Base-by-base conservation (phyloP, 2,797 vertebrate genomes). In the Nannoperca obscura region DNA sequence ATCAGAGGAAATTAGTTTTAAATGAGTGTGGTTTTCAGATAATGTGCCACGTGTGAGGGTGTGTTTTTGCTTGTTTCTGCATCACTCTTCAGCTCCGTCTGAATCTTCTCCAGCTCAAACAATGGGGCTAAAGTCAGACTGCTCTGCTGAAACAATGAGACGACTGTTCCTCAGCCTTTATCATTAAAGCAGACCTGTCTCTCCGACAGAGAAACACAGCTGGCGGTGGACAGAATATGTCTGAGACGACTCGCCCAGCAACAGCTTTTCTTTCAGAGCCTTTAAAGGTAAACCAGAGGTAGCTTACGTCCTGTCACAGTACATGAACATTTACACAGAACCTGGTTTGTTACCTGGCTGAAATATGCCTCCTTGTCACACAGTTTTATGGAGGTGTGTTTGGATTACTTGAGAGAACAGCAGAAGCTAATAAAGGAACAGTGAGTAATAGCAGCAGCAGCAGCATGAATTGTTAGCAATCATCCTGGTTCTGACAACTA, bases 81-180 rank as follows among this genome's bases (percentile, higher is more conserved):
- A 17, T 58, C 42, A 46, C 2, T 30, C 46, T 36, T 69, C 44
- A 55, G 50, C 53, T 65, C 36, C 38, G 30, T 46, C 65, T 63
- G 76, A 88, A 75, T 19, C 74, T 20, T 71, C 80, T 88, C 80
- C 87, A 84, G 78, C 34, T 75, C 74, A 78, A 89, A 93, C 88
- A 93, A 91, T 82, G 79, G 54, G 40, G 74, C 78, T 58, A 46
- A 68, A 83, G 82, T 84, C 74, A 20, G 82, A 74, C 71, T 27
- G 68, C 81, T 81, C 83, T 68, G 78, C 74, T 72, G 84, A 86
- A 93, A 94, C 93, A 95, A 95, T 93, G 91, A 93, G 82, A 84
- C 61, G 82, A 87, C 91, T 95, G 92, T 94, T 93, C 83, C 75
- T 74, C 74, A 0, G 76, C 55, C 36, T 85, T 87, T 83, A 89